Evolutionary conservation across 2,888 invertebrate genomes (phyloP).

Genomic region (Netelia inedita): DNA sequence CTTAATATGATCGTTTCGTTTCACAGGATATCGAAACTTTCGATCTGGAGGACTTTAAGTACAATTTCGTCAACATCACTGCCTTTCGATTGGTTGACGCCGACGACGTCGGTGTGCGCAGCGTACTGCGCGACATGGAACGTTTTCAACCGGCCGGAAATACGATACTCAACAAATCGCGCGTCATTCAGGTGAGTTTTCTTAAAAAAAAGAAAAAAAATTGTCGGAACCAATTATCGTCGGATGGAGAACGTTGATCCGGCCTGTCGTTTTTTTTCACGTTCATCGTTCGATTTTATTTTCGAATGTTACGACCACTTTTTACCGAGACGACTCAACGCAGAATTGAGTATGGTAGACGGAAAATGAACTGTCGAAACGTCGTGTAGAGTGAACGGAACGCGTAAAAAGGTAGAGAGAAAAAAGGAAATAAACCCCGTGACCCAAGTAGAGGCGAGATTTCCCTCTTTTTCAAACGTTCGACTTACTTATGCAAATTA

Average conservation of each 20-base stretch:
- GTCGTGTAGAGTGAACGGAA: not conserved
- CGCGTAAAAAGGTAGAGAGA: too few species aligned
- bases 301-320: not conserved
- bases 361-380: too few species aligned
- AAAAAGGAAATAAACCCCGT: not conserved
- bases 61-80: conserved; percentile 92
- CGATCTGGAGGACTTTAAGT: conserved; percentile 90
- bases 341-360: too few species aligned
- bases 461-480: conserved; percentile 14
- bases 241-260: too few species aligned
- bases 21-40: conserved; percentile 88
- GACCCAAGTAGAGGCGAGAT: conserved; percentile 17
- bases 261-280: not conserved
- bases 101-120: conserved; percentile 88
- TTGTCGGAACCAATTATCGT: too few species aligned
- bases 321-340: too few species aligned
- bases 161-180: conserved; percentile 85
- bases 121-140: conserved; percentile 90
- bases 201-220: not conserved
- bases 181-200: conserved; percentile 85
- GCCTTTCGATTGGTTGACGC: conserved; percentile 91
- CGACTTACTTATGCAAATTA: conserved; percentile 54
- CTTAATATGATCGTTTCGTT: not conserved
- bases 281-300: not conserved
- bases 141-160: conserved; percentile 87